Evolutionary conservation across 2,888 invertebrate species (phyloP).

Genomic region (Griposia aprilina): DNA sequence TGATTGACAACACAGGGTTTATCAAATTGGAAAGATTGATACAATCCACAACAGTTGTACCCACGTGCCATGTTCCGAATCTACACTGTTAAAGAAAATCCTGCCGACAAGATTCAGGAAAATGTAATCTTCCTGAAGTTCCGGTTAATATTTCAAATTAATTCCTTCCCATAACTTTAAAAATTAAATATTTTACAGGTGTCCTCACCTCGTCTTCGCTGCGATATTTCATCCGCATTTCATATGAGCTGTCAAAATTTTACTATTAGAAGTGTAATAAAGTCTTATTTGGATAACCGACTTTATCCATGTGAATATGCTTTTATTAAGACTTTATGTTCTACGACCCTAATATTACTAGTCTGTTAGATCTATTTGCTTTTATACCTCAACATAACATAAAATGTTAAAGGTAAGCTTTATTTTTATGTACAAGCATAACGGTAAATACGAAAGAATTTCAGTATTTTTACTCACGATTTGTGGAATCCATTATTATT

Average conservation of each 20-base stretch:
- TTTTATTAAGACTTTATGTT: conserved; percentile 54
- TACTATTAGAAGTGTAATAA: conserved; percentile 47
- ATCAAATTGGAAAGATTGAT: not conserved
- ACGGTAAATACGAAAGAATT: conserved; percentile 35
- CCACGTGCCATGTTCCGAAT: not conserved
- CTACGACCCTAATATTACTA: conserved; percentile 36
- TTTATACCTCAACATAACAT: conserved; percentile 46
- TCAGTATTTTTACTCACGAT: conserved; percentile 42
- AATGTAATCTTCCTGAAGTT: not conserved
- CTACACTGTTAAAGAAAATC: not conserved
- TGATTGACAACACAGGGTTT: not conserved
- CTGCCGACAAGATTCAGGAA: not conserved
- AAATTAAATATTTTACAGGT: conserved; percentile 20
- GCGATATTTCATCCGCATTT: conserved; percentile 34
- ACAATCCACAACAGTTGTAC: not conserved
- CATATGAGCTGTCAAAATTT: conserved; percentile 57
- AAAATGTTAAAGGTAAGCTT: conserved; percentile 29
- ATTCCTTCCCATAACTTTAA: not conserved
- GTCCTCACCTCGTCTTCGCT: conserved; percentile 15
- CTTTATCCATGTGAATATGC: conserved; percentile 49
- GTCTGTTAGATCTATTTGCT: conserved; percentile 51
- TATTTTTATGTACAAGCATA: conserved; percentile 49
- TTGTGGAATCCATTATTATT: conserved; percentile 35
- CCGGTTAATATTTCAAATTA: conserved; percentile 1
- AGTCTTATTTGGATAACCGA: conserved; percentile 33